Evolutionary conservation across 2,797 vertebrate species (phyloP), one percentile per base, ranked within the genome.

Genomic region (Acomys russatus): DNA sequence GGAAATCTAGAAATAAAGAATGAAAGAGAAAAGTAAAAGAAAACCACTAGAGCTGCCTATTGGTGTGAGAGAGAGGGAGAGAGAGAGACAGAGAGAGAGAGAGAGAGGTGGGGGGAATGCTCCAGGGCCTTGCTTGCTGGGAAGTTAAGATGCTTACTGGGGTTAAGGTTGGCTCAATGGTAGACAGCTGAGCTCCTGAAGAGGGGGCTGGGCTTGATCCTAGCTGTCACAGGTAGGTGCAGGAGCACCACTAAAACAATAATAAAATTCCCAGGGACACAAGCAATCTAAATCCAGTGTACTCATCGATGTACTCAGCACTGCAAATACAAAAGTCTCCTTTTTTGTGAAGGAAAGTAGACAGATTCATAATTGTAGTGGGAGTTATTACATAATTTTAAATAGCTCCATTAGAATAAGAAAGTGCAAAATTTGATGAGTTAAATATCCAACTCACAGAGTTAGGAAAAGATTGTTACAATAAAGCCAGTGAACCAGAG

Each of bases 401-500:
- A 89, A 38, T 88, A 76, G 84, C 78, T 90, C 71, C 44, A 79
- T 76, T 76, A 71, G 28, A 91, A 66, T 74, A 90, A 74, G 74
- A 64, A 78, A 74, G 23, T 28, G 35, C 44, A 83, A 35, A 68
- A 87, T 63, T 73, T 85, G 70, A 68, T 88, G 61, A 93, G 79
- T 87, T 94, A 95, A 96, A 78, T 54, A 86, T 90, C 18, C 1
- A 64, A 28, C 82, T 73, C 90, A 63, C 18, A 83, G 88, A 83
- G 35, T 70, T 56, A 66, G 54, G 30, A 77, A 92, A 90, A 92
- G 18, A 76, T 17, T n/a, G 63, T 51, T 8, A 35, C 79, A 90
- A 68, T 44, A 70, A 94, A 59, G n/a, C n/a, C 70, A 89, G 38
- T 85, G 56, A 95, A 80, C 30, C 35, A 74, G 77, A 88, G 66